phyloP scores from a whole-genome alignment of 2,888 invertebrate species.

The Aphodius sticticus region DNA sequence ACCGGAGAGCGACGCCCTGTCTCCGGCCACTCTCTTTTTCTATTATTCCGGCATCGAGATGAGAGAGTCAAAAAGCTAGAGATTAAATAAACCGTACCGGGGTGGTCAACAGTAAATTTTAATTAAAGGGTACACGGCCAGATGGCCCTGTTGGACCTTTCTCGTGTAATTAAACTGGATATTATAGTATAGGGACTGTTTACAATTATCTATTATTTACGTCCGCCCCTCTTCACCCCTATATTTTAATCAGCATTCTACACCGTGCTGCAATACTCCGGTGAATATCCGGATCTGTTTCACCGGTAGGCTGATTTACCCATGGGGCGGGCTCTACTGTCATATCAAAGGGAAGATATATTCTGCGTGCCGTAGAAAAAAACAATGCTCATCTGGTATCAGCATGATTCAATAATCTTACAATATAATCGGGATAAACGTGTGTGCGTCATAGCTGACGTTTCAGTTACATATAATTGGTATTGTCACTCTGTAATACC shows the following conservation, averaged over 20 bases:
- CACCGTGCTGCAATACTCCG: background rate
- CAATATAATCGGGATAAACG: too few relatives aligned
- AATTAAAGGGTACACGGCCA: conserved; percentile 4
- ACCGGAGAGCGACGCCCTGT: background rate
- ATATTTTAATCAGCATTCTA: background rate
- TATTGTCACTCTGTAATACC: too few relatives aligned
- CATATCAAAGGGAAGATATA: too few relatives aligned
- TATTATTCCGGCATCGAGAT: background rate
- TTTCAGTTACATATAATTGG: too few relatives aligned
- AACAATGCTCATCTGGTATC: too few relatives aligned
- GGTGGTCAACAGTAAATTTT: background rate
- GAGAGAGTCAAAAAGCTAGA: background rate
- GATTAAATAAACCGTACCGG: background rate
- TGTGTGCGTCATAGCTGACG: too few relatives aligned
- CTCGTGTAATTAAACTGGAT: conserved; percentile 4
- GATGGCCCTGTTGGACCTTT: conserved; percentile 4
- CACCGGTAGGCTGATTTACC: background rate
- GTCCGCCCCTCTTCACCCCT: background rate
- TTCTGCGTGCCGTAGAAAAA: too few relatives aligned
- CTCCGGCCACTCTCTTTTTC: background rate
- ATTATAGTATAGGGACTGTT: conserved; percentile 4
- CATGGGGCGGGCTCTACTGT: background rate
- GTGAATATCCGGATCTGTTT: background rate
- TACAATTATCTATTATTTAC: conserved; percentile 4
- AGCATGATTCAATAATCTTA: too few relatives aligned